Conservation (phyloP, 2,888 invertebrate species). For the Rhamphomyia laevipes region DNA sequence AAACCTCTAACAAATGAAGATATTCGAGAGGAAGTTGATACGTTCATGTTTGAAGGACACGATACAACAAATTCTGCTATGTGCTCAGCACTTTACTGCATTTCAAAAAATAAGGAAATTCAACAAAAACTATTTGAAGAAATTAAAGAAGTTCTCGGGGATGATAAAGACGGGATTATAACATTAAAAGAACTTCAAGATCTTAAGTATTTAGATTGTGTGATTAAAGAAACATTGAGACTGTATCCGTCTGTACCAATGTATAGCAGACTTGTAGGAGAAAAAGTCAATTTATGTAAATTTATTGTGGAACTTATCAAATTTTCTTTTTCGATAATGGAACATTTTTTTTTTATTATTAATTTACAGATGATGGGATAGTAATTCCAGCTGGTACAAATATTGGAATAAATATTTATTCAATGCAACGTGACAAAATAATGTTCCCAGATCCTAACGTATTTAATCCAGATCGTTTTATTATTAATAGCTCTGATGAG, state of each 20-base stretch:
- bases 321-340: background rate
- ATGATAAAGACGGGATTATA: constrained; percentile 17
- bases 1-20: constrained; percentile 43
- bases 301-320: constrained; percentile 4
- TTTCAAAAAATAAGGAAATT: constrained; percentile 25
- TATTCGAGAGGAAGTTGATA: constrained; percentile 56
- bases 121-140: constrained; percentile 26
- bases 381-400: constrained; percentile 27
- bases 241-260: constrained; percentile 54
- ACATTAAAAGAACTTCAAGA: constrained; percentile 20
- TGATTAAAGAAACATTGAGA: constrained; percentile 53
- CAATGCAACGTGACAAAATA: constrained; percentile 24
- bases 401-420: constrained; percentile 27
- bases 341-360: background rate
- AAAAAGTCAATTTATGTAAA: constrained; percentile 44
- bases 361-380: constrained; percentile 18
- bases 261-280: constrained; percentile 44
- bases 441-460: constrained; percentile 24
- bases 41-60: constrained; percentile 54
- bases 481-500: constrained; percentile 35
- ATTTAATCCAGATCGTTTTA: constrained; percentile 30
- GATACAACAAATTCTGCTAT: constrained; percentile 31
- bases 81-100: constrained; percentile 22
- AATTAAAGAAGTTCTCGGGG: constrained; percentile 21
- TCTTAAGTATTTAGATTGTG: constrained; percentile 43